Conservation (phyloP, 1,140 invertebrate genomes). For the Chrysoperla carnea region DNA sequence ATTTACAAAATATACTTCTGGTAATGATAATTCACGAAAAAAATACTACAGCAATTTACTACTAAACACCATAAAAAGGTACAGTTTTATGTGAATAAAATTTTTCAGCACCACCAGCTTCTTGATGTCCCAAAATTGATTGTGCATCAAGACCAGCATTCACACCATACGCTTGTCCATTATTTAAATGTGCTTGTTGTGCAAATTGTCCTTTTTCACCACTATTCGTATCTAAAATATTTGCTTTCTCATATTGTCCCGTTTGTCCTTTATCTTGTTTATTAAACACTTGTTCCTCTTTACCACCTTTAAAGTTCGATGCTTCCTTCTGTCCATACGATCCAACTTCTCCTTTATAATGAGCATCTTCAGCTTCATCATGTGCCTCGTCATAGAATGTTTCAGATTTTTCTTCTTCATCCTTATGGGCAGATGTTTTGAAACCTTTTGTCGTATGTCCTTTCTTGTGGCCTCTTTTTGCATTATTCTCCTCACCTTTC, state of each 20-base stretch:
- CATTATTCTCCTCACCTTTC: constrained; percentile 30
- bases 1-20: too few species aligned
- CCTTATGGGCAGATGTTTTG: constrained; percentile 42
- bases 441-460: constrained; percentile 44
- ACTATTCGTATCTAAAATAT: constrained; percentile 29
- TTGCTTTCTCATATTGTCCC: constrained; percentile 29
- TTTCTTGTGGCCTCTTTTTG: constrained; percentile 38
- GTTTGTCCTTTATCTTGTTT: constrained; percentile 30
- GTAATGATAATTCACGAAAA: too few species aligned
- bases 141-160: constrained; percentile 35
- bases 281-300: constrained; percentile 31
- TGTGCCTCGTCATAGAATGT: constrained; percentile 47
- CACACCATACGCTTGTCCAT: constrained; percentile 28
- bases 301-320: constrained; percentile 33
- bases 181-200: constrained; percentile 31
- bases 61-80: constrained; percentile 10
- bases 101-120: constrained; percentile 26
- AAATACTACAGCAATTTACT: constrained; percentile 2
- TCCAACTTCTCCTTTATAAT: constrained; percentile 25
- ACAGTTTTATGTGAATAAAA: constrained; percentile 10
- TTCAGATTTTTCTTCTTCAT: constrained; percentile 43
- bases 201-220: constrained; percentile 34
- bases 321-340: constrained; percentile 31
- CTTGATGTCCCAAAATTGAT: constrained; percentile 33
- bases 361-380: constrained; percentile 35